Conservation (phyloP, 2,113 vertebrate genomes). For the Callipepla californica region DNA sequence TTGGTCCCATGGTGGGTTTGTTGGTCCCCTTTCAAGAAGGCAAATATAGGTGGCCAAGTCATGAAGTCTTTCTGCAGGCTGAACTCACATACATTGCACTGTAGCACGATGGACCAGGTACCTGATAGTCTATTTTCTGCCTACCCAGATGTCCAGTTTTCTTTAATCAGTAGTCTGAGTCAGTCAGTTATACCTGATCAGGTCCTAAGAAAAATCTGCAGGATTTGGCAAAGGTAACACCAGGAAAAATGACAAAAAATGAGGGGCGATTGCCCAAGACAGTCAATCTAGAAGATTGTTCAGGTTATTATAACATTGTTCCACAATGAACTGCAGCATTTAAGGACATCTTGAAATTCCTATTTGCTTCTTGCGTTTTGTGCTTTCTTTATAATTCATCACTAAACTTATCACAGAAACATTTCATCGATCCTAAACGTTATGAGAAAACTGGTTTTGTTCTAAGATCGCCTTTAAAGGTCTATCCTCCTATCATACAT, state of each 20-base stretch:
- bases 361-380: constrained; percentile 57
- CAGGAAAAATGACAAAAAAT: constrained; percentile 52
- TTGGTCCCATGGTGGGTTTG: background rate
- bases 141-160: background rate
- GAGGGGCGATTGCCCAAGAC: constrained; percentile 35
- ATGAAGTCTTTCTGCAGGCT: constrained; percentile 5
- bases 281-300: constrained; percentile 56
- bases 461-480: constrained; percentile 22
- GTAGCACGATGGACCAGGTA: background rate
- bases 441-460: constrained; percentile 65
- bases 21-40: constrained; percentile 63
- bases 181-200: background rate
- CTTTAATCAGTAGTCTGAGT: background rate
- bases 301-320: constrained; percentile 40
- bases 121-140: background rate
- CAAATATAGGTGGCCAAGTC: constrained; percentile 41
- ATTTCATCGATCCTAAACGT: constrained; percentile 38
- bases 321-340: constrained; percentile 67
- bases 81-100: background rate
- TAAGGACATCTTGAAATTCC: constrained; percentile 61
- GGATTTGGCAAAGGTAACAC: constrained; percentile 57
- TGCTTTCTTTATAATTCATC: constrained; percentile 49
- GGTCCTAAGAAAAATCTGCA: constrained; percentile 25
- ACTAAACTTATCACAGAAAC: constrained; percentile 60
- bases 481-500: constrained; percentile 48